A percentile compares a stretch with the other conserved stretches of the same genome.
Evolutionary conservation across 1,140 invertebrate genomes (phyloP).

Genomic region (Pseudachorutes palmiensis): DNA sequence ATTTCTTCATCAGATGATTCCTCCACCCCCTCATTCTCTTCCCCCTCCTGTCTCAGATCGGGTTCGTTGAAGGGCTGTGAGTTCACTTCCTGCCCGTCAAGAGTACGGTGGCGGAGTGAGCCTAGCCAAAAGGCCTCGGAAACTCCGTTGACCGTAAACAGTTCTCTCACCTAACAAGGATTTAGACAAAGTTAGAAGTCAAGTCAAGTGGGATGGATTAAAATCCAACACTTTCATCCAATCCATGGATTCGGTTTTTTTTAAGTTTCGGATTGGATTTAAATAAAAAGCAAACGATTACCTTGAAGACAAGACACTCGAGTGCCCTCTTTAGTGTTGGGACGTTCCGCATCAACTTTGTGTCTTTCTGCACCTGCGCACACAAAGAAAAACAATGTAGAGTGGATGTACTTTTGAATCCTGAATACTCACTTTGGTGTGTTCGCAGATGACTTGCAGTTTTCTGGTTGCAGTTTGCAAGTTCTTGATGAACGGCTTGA

Average conservation of each 20-base stretch:
- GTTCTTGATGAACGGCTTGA: conserved; percentile 8
- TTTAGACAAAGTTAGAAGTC: no score
- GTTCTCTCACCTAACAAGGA: conserved; percentile 31
- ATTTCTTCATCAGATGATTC: no score
- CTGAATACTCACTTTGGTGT: conserved; percentile 31
- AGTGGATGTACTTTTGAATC: not conserved
- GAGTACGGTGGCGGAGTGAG: conserved; percentile 10
- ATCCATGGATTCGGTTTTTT: no score
- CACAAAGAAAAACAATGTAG: conserved; percentile 2
- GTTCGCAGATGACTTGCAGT: conserved; percentile 33
- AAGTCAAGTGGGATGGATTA: no score
- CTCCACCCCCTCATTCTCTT: no score
- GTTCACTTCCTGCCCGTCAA: conserved; percentile 30
- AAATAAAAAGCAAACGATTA: no score
- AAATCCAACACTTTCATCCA: no score
- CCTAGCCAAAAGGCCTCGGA: conserved; percentile 30
- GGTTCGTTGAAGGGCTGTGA: conserved; percentile 25
- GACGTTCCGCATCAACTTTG: conserved; percentile 23
- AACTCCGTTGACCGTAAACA: conserved; percentile 13
- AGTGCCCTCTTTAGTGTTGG: conserved; percentile 26
- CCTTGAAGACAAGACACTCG: conserved; percentile 29
- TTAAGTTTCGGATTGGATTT: no score
- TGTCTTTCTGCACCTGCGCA: conserved; percentile 24
- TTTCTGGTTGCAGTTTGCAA: conserved; percentile 23
- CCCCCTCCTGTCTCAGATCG: no score